Conservation (phyloP, 2,888 invertebrate genomes). For the Amiota mariae region DNA sequence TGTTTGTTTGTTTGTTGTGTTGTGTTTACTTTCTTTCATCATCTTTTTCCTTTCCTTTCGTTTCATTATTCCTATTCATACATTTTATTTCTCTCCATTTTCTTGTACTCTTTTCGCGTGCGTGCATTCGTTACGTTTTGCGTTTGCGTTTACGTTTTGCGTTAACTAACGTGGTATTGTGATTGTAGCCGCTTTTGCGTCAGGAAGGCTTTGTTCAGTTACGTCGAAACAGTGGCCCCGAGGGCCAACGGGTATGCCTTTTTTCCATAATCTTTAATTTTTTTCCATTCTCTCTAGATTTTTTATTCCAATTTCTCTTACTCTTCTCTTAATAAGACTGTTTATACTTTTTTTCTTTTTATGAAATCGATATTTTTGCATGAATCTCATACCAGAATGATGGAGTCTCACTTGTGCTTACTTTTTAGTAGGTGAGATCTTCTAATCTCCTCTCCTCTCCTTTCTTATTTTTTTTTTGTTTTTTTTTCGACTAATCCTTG, state of each 20-base stretch:
- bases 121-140: slow-evolving; percentile 11
- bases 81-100: slow-evolving; percentile 1
- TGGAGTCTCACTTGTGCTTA: background rate
- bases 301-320: slow-evolving; percentile 15
- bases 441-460: background rate
- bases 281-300: slow-evolving; percentile 20
- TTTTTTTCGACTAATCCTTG: background rate
- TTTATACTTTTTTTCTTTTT: slow-evolving; percentile 23
- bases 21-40: slow-evolving; percentile 13
- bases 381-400: slow-evolving; percentile 43
- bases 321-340: slow-evolving; percentile 30
- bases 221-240: slow-evolving; percentile 70
- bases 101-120: slow-evolving; percentile 16
- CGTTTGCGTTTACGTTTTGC: slow-evolving; percentile 9
- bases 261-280: slow-evolving; percentile 35
- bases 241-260: slow-evolving; percentile 68
- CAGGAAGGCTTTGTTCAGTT: slow-evolving; percentile 71
- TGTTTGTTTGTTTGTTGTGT: slow-evolving; percentile 24
- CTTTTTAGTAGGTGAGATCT: background rate
- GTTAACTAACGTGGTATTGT: slow-evolving; percentile 28
- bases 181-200: slow-evolving; percentile 67
- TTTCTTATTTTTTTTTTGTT: too few relatives aligned
- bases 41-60: background rate
- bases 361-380: slow-evolving; percentile 47
- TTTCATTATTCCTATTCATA: background rate